Evolutionary conservation across 2,113 vertebrate genomes (phyloP).

Genomic region (Dryoscopus gambensis): DNA sequence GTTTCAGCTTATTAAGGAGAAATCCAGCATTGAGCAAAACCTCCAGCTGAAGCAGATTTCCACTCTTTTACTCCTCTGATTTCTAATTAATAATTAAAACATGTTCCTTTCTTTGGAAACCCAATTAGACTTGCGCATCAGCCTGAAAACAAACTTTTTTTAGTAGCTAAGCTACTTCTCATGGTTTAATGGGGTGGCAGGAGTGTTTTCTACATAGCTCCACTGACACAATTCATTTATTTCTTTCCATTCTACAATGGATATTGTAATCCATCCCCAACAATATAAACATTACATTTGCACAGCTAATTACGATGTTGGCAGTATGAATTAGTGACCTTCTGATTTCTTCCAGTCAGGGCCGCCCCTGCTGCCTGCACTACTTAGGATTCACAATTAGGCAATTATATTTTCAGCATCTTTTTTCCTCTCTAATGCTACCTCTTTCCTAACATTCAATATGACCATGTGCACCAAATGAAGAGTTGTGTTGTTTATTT

Average conservation of each 20-base stretch:
- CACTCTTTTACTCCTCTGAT: slow-evolving; percentile 56
- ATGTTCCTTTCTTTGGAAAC: slow-evolving; percentile 61
- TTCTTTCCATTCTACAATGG: slow-evolving; percentile 36
- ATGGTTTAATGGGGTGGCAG: slow-evolving; percentile 47
- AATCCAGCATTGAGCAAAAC: slow-evolving; percentile 65
- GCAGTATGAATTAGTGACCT: slow-evolving; percentile 53
- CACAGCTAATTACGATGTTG: slow-evolving; percentile 62
- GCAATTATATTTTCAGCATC: slow-evolving; percentile 6
- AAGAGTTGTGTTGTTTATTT: neutral
- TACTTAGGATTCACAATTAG: slow-evolving; percentile 30
- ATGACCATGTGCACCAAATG: neutral
- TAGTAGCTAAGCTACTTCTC: slow-evolving; percentile 55
- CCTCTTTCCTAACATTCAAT: neutral
- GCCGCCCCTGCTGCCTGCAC: slow-evolving; percentile 25
- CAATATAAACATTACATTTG: slow-evolving; percentile 58
- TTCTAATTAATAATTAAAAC: slow-evolving; percentile 73
- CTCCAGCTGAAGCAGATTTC: slow-evolving; percentile 62
- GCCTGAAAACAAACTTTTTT: slow-evolving; percentile 67
- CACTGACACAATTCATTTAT: slow-evolving; percentile 52
- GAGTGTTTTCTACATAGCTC: slow-evolving; percentile 33
- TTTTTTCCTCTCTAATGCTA: neutral
- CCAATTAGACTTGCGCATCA: slow-evolving; percentile 57
- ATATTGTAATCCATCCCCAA: slow-evolving; percentile 44
- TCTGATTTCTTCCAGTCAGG: slow-evolving; percentile 40
- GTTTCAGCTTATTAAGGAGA: slow-evolving; percentile 65